Evolutionary conservation across 2,113 vertebrate species (phyloP).

Genomic region (Oncorhynchus tshawytscha): DNA sequence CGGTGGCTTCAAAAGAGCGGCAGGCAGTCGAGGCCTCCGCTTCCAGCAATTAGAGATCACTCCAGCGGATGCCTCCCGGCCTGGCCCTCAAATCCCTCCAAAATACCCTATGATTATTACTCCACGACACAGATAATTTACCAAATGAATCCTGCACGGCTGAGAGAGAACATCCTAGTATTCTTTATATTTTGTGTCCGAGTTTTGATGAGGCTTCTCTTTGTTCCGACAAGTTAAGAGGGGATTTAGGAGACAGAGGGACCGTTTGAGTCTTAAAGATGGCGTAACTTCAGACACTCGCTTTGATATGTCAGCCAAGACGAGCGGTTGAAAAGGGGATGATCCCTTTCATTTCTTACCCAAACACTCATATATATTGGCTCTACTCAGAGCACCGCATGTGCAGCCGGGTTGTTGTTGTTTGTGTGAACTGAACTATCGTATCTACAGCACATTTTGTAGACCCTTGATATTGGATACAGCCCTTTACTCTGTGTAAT

Average conservation of each 20-base stretch:
- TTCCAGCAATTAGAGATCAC: conserved; percentile 76
- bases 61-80: conserved; percentile 74
- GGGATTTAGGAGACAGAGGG: not conserved
- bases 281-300: conserved; percentile 36
- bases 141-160: conserved; percentile 68
- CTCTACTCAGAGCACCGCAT: not conserved
- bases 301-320: conserved; percentile 27
- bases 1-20: conserved; percentile 72
- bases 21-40: conserved; percentile 70
- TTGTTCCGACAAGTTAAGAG: conserved; percentile 63
- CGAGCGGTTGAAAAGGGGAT: conserved; percentile 29
- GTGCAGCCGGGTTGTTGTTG: not conserved
- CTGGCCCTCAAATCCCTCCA: conserved; percentile 72
- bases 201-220: conserved; percentile 67
- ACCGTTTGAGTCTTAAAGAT: not conserved
- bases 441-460: conserved; percentile 22
- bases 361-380: conserved; percentile 19
- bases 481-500: conserved; percentile 27
- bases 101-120: conserved; percentile 76
- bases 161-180: conserved; percentile 39
- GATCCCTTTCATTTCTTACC: conserved; percentile 40
- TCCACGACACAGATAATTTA: conserved; percentile 74
- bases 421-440: conserved; percentile 31
- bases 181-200: conserved; percentile 7
- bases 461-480: conserved; percentile 8